Percentiles rank a stretch among this genome's conserved stretches.
phyloP scores from a whole-genome alignment of 2,888 invertebrate genomes.

The Drosophila prolongata region DNA sequence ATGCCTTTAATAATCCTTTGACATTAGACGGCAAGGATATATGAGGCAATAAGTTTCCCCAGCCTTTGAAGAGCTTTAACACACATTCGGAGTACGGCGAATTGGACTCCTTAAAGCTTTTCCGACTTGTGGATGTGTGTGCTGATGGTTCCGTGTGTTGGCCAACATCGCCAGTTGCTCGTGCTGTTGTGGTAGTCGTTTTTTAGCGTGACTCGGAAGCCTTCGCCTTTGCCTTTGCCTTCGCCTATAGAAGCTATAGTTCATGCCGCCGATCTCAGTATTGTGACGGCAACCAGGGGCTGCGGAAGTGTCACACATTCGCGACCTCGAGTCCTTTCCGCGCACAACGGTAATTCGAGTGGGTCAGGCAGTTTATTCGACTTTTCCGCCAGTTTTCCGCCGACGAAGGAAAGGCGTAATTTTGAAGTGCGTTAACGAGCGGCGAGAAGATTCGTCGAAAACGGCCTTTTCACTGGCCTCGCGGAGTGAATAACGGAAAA shows the following conservation, averaged over 20 bases:
- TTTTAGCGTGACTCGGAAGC: conserved; percentile 21
- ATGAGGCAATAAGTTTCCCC: conserved; percentile 7
- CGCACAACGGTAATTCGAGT: conserved; percentile 26
- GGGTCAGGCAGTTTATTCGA: conserved; percentile 13
- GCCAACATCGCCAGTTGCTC: not conserved
- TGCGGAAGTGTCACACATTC: conserved; percentile 57
- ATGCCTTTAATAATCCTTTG: not conserved
- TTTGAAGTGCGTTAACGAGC: conserved; percentile 37
- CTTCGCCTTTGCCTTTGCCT: conserved; percentile 39
- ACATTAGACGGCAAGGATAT: not conserved
- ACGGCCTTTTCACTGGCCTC: conserved; percentile 20
- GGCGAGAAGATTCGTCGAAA: conserved; percentile 3
- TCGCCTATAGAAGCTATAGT: conserved; percentile 26
- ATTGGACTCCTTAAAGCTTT: conserved; percentile 16
- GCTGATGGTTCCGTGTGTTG: not conserved
- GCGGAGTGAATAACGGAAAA: conserved; percentile 25
- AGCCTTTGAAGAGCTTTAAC: conserved; percentile 18
- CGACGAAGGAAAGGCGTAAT: conserved; percentile 22
- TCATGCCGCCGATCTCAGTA: conserved; percentile 51
- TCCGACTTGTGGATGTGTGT: not conserved
- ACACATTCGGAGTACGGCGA: conserved; percentile 49
- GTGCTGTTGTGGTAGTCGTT: conserved; percentile 26
- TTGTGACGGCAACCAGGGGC: conserved; percentile 54
- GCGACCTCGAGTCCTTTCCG: conserved; percentile 29
- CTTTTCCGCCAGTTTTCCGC: not conserved